Conservation (phyloP, 2,113 vertebrate genomes). For the Butorides virescens region DNA sequence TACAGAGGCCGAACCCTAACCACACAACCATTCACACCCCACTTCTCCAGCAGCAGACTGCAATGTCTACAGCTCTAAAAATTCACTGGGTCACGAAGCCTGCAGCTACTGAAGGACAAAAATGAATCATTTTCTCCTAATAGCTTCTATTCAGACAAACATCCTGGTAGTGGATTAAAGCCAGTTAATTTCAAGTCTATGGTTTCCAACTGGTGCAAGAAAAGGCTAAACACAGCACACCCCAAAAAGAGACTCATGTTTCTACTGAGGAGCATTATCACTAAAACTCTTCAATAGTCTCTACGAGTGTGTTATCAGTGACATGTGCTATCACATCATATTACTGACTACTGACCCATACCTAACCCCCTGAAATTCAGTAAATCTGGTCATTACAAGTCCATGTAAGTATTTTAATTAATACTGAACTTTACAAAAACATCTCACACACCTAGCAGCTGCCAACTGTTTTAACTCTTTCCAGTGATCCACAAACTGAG, state of each 20-base stretch:
- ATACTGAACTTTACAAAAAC: background rate
- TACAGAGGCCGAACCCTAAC: background rate
- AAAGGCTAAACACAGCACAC: background rate
- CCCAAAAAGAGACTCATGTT: background rate
- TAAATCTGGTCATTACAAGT: background rate
- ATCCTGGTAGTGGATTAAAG: background rate
- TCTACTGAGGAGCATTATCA: background rate
- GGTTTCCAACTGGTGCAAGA: background rate
- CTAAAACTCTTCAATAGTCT: background rate
- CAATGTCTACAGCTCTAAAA: background rate
- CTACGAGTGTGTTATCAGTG: background rate
- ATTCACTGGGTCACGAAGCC: background rate
- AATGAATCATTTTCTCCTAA: background rate
- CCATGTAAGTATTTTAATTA: background rate
- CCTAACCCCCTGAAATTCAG: background rate
- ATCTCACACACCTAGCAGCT: slow-evolving; percentile 83
- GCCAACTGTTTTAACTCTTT: slow-evolving; percentile 93
- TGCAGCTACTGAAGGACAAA: background rate
- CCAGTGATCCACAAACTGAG: slow-evolving; percentile 98
- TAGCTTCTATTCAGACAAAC: background rate
- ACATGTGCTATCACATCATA: background rate
- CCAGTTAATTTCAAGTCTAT: background rate
- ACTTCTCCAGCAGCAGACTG: background rate
- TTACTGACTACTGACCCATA: background rate
- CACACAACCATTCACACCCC: background rate